Conservation (phyloP, 2,888 invertebrate genomes). For the Tromatobia lineatoria region DNA sequence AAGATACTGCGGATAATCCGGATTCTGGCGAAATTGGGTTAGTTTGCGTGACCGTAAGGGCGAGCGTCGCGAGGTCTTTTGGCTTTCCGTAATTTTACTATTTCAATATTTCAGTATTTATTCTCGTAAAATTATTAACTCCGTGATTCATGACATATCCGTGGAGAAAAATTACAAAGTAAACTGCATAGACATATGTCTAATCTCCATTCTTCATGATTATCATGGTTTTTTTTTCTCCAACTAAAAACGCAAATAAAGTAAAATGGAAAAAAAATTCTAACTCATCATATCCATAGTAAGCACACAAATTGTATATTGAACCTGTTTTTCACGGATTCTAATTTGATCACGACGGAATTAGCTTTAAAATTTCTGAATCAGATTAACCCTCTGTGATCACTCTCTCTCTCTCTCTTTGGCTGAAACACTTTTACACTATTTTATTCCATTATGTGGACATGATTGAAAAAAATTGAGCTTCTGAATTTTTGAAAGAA, state of each 20-base stretch:
- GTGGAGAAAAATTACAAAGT: neutral
- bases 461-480: too few relatives aligned
- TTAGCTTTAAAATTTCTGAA: neutral
- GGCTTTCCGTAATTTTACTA: neutral
- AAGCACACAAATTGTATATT: neutral
- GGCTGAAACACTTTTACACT: too few relatives aligned
- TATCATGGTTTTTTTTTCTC: neutral
- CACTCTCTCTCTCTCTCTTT: neutral
- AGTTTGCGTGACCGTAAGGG: constrained; percentile 1
- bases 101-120: constrained; percentile 11
- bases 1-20: constrained; percentile 15
- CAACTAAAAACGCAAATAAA: neutral
- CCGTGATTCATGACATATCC: neutral
- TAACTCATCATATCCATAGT: neutral
- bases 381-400: neutral
- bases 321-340: neutral
- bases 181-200: neutral
- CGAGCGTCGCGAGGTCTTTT: too few relatives aligned
- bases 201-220: neutral
- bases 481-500: too few relatives aligned
- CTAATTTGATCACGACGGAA: neutral
- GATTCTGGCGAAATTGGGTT: constrained; percentile 5
- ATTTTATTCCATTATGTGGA: too few relatives aligned
- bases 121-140: neutral
- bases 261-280: neutral